phyloP scores from a whole-genome alignment of 2,797 vertebrate genomes.

The Falco cherrug region DNA sequence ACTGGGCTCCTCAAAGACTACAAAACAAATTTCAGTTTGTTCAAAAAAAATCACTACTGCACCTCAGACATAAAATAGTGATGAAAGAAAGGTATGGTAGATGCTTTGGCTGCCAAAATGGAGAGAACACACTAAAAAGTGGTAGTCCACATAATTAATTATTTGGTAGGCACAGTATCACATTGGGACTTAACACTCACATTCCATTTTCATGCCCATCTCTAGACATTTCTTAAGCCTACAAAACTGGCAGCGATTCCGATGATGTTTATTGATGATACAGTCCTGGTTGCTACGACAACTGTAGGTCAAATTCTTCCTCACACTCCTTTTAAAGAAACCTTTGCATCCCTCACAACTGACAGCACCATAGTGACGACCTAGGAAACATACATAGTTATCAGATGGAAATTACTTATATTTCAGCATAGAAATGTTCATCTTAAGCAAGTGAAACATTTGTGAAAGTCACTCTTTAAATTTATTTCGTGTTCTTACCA shows the following conservation, averaged over 20 bases:
- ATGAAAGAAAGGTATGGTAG: background rate
- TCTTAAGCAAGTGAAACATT: background rate
- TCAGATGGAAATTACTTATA: background rate
- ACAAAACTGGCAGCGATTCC: conserved; percentile 98
- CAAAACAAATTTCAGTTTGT: too few relatives aligned
- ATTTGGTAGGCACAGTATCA: background rate
- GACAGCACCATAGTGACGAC: conserved; percentile 97
- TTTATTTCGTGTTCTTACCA: background rate
- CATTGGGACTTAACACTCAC: conserved; percentile 80
- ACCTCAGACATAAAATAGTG: background rate
- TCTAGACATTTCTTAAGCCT: conserved; percentile 94
- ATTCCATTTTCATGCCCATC: conserved; percentile 99
- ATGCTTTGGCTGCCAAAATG: background rate
- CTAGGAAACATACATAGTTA: conserved; percentile 71
- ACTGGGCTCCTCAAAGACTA: background rate
- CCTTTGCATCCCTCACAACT: conserved; percentile 99
- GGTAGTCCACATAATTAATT: background rate
- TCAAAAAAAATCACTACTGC: background rate
- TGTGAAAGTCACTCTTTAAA: background rate
- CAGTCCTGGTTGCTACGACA: conserved; percentile 98
- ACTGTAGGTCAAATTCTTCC: conserved; percentile 96
- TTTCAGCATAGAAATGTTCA: background rate
- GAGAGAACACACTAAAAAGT: background rate
- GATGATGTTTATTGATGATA: conserved; percentile 98
- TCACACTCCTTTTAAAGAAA: conserved; percentile 98